Evolutionary conservation across 2,797 vertebrate genomes (phyloP).

Genomic region (Leptatherina wallacei): DNA sequence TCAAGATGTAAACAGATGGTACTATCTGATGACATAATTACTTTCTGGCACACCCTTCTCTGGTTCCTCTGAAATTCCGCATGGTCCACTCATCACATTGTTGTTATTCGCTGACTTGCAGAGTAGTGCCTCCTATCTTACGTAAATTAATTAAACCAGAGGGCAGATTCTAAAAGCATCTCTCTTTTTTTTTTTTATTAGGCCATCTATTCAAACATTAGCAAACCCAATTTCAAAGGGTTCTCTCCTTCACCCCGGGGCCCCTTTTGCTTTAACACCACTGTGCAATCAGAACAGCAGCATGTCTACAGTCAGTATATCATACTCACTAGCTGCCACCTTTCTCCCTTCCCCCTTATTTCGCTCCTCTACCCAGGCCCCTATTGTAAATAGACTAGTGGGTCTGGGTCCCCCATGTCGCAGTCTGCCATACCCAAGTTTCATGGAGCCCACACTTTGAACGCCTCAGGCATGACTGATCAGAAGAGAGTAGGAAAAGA

Average conservation of each 20-base stretch:
- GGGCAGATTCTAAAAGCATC: constrained; percentile 24
- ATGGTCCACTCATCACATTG: constrained; percentile 20
- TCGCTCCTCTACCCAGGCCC: constrained; percentile 23
- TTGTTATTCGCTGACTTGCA: constrained; percentile 27
- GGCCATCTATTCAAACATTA: constrained; percentile 52
- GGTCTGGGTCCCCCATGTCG: constrained; percentile 43
- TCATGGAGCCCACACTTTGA: constrained; percentile 41
- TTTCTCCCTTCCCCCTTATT: constrained; percentile 9
- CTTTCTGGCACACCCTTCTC: constrained; percentile 16
- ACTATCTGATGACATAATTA: constrained; percentile 35
- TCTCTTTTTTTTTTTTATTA: constrained; percentile 58
- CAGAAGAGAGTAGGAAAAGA: constrained; percentile 23
- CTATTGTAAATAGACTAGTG: constrained; percentile 67
- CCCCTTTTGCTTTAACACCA: constrained; percentile 47
- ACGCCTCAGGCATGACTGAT: constrained; percentile 39
- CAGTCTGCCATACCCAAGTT: constrained; percentile 23
- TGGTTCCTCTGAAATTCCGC: constrained; percentile 45
- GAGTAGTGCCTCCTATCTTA: constrained; percentile 22
- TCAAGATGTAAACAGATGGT: constrained; percentile 26
- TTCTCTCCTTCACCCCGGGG: constrained; percentile 39
- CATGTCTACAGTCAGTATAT: constrained; percentile 22
- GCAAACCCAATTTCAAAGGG: constrained; percentile 56
- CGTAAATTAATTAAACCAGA: constrained; percentile 51
- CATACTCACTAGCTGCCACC: constrained; percentile 21
- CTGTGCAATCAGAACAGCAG: constrained; percentile 44